A percentile compares a stretch with the other conserved stretches of the same genome.
phyloP scores from a whole-genome alignment of 2,797 vertebrate genomes.

The Chrysocyon brachyurus region DNA sequence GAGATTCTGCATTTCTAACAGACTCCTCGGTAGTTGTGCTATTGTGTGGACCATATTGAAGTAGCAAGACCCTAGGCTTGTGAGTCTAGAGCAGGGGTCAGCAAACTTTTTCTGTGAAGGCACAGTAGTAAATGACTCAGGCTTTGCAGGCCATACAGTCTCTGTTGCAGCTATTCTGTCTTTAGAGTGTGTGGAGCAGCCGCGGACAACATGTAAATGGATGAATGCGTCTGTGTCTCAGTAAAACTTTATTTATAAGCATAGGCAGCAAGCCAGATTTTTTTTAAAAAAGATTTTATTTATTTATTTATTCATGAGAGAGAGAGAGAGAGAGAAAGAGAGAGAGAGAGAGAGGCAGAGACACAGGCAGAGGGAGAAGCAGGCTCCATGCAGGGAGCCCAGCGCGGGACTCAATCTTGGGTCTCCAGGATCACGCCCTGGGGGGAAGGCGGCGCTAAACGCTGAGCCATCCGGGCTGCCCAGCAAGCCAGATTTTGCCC shows the following conservation, averaged over 20 bases:
- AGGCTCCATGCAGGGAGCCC: too few relatives aligned
- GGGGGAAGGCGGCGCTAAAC: too few relatives aligned
- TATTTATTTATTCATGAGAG: too few relatives aligned
- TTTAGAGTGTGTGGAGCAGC: too few relatives aligned
- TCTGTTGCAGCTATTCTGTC: not conserved
- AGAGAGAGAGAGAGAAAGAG: too few relatives aligned
- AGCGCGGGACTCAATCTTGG: too few relatives aligned
- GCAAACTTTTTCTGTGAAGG: not conserved
- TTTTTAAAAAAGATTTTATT: not conserved
- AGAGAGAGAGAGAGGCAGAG: too few relatives aligned
- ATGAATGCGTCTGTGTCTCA: not conserved
- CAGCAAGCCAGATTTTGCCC: not conserved
- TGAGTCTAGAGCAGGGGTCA: not conserved
- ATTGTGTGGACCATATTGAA: too few relatives aligned
- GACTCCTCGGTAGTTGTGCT: not conserved
- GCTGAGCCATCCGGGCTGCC: too few relatives aligned
- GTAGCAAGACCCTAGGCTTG: not conserved
- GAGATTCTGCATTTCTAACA: not conserved
- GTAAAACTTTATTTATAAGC: slow-evolving; percentile 20
- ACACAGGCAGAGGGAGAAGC: too few relatives aligned
- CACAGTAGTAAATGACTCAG: not conserved
- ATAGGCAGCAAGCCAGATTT: not conserved
- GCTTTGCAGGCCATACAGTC: not conserved
- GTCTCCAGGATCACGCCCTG: too few relatives aligned
- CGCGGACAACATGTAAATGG: not conserved